These are phyloP conservation scores for Neomonachus schauinslandi DNA, from an alignment of 2,113 vertebrate species.

Conservation along the genomic window DNA sequence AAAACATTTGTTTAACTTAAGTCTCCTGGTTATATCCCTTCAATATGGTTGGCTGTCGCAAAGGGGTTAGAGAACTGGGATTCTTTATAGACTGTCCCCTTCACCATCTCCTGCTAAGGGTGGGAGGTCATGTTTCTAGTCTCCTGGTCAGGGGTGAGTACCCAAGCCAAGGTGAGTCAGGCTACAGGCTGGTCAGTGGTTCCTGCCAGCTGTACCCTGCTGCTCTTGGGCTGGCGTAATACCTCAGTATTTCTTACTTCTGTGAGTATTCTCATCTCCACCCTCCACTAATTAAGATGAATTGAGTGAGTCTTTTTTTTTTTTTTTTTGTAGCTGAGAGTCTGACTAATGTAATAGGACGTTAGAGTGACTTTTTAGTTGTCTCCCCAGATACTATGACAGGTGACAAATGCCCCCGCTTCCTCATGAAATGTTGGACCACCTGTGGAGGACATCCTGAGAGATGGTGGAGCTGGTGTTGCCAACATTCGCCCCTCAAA, in stretches of 20 bases:
- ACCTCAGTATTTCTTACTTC: not conserved
- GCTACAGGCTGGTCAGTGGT: not conserved
- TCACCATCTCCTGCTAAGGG: not conserved
- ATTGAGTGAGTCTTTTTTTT: not conserved
- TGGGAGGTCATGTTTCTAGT: not conserved
- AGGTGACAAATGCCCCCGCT: constrained; percentile 20
- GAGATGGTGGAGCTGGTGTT: not conserved
- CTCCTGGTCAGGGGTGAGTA: not conserved
- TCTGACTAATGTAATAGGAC: constrained; percentile 41
- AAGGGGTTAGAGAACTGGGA: not conserved
- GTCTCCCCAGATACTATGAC: not conserved
- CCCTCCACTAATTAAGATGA: constrained; percentile 31
- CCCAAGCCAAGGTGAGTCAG: not conserved
- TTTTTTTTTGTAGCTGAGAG: not conserved
- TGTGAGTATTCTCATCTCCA: not conserved
- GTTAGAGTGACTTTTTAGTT: constrained; percentile 14
- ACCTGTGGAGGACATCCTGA: not conserved
- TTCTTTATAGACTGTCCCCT: not conserved
- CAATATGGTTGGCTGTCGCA: not conserved
- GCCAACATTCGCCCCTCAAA: not conserved
- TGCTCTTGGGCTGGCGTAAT: not conserved
- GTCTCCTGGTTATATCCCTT: not conserved
- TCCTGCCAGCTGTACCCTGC: not conserved
- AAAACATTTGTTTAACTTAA: not conserved
- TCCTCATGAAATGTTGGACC: not conserved